Percentiles rank a stretch among this genome's conserved stretches.
These are phyloP conservation scores for Hiodon alosoides DNA, from an alignment of 2,113 vertebrate species.

Conservation along the genomic window DNA sequence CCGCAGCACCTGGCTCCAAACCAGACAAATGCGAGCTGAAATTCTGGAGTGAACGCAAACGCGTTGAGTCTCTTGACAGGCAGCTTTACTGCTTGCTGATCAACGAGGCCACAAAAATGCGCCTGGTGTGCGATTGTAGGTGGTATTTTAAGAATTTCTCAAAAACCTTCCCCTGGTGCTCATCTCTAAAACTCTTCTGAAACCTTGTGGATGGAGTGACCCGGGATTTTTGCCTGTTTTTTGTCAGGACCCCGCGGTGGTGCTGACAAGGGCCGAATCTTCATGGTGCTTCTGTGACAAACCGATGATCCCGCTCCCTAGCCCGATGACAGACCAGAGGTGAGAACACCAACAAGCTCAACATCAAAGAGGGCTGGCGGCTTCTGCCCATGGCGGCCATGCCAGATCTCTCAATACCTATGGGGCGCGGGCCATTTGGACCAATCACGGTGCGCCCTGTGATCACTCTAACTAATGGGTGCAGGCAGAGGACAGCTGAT, in stretches of 20 bases:
- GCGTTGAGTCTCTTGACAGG: too few relatives aligned
- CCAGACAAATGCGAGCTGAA: too few relatives aligned
- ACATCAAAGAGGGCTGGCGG: neutral
- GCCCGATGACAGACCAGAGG: neutral
- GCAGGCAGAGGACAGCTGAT: too few relatives aligned
- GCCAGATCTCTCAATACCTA: neutral
- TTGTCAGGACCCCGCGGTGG: neutral
- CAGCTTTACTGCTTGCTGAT: too few relatives aligned
- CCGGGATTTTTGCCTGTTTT: neutral
- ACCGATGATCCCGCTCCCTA: neutral
- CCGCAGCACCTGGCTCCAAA: too few relatives aligned
- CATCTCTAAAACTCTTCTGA: neutral
- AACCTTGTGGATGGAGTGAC: neutral
- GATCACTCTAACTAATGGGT: too few relatives aligned
- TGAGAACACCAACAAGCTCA: neutral
- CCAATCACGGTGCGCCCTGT: neutral
- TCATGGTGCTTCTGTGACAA: neutral
- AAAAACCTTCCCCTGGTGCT: neutral
- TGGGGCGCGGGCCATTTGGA: neutral
- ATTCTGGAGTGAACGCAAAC: too few relatives aligned
- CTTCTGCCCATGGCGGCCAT: neutral
- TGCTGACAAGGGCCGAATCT: neutral
- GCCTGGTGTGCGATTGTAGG: too few relatives aligned
- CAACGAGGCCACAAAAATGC: too few relatives aligned
- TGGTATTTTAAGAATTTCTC: neutral